phyloP scores from a whole-genome alignment of 2,113 vertebrate species.

The Triplophysa dalaica region DNA sequence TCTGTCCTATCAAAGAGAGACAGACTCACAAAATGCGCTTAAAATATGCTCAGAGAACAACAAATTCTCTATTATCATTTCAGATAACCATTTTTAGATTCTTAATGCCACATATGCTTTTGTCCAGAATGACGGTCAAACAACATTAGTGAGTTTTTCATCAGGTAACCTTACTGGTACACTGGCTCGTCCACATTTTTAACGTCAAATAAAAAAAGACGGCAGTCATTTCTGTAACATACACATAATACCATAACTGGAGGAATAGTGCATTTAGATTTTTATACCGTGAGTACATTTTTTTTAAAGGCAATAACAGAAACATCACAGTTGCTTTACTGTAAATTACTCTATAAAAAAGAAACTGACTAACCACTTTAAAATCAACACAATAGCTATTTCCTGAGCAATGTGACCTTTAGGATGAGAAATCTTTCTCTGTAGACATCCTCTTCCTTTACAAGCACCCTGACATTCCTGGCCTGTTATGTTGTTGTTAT shows the following conservation, averaged over 20 bases:
- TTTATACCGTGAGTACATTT: not conserved
- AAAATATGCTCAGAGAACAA: constrained; percentile 30
- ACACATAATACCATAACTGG: not conserved
- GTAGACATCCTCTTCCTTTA: constrained; percentile 31
- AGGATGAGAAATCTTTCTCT: constrained; percentile 21
- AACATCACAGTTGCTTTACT: not conserved
- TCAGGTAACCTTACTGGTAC: not conserved
- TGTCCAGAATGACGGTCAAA: not conserved
- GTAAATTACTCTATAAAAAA: not conserved
- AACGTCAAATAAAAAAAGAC: not conserved
- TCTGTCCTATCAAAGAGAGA: constrained; percentile 26
- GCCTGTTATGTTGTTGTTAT: not conserved
- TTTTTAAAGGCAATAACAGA: not conserved
- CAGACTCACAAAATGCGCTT: constrained; percentile 1
- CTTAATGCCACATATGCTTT: not conserved
- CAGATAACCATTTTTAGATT: constrained; percentile 29
- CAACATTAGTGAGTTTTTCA: not conserved
- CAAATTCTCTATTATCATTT: constrained; percentile 19
- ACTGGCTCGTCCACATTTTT: constrained; percentile 2
- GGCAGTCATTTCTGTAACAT: not conserved
- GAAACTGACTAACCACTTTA: not conserved
- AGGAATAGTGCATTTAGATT: not conserved
- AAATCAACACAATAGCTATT: not conserved
- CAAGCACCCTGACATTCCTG: not conserved
- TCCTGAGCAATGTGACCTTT: constrained; percentile 29